These are phyloP conservation scores for Eremobia ochroleuca DNA, from an alignment of 2,888 invertebrate species.

Conservation along the genomic window DNA sequence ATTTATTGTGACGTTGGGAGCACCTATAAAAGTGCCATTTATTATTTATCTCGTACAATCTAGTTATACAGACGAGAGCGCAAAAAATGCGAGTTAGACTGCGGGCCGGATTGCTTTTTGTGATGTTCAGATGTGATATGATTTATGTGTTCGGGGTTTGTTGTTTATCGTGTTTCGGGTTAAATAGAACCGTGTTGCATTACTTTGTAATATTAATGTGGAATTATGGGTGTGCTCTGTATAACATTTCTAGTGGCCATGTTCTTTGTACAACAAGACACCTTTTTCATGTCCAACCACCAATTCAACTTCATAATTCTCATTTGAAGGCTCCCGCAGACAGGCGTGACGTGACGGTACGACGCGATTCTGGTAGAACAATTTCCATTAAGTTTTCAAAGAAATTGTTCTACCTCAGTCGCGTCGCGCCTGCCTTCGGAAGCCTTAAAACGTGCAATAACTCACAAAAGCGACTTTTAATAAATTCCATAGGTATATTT, in stretches of 20 bases:
- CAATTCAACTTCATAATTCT: constrained; percentile 1
- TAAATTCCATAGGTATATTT: constrained; percentile 35
- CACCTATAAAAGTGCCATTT: constrained; percentile 64
- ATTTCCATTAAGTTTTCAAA: background rate
- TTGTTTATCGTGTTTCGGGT: constrained; percentile 55
- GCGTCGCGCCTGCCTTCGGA: background rate
- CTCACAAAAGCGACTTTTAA: constrained; percentile 6
- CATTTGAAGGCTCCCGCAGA: background rate
- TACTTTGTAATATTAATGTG: constrained; percentile 36
- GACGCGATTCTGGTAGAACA: background rate
- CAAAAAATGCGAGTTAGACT: constrained; percentile 55
- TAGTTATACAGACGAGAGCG: constrained; percentile 43
- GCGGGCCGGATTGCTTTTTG: constrained; percentile 55
- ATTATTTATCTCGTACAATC: constrained; percentile 62
- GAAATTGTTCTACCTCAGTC: background rate
- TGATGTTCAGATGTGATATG: constrained; percentile 56
- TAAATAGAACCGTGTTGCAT: constrained; percentile 19
- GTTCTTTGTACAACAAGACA: background rate
- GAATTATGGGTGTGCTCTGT: constrained; percentile 11
- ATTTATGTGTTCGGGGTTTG: constrained; percentile 47
- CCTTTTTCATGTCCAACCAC: background rate
- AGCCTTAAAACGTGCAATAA: background rate
- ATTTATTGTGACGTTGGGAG: constrained; percentile 63
- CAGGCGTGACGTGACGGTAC: background rate
- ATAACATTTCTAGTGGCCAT: constrained; percentile 2